phyloP scores from a whole-genome alignment of 2,888 invertebrate species.

The Pristionchus exspectatus region DNA sequence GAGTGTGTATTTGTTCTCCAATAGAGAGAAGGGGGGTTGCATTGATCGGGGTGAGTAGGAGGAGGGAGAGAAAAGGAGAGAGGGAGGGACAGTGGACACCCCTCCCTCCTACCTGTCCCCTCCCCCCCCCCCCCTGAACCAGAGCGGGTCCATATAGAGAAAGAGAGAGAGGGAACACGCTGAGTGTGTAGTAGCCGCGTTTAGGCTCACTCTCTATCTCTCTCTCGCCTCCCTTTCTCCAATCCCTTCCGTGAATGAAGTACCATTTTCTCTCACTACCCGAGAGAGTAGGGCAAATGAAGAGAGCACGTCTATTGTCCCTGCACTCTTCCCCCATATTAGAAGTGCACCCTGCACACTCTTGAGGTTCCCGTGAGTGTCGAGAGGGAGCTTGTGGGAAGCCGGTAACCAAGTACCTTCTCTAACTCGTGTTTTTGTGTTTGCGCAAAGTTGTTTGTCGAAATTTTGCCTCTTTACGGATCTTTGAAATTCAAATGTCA shows the following conservation, averaged over 20 bases:
- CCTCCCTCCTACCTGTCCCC: slow-evolving; percentile 12
- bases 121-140: neutral
- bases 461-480: too few species aligned
- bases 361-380: neutral
- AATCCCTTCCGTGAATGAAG: neutral
- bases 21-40: slow-evolving; percentile 37
- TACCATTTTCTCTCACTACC: neutral
- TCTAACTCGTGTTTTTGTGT: neutral
- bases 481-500: too few species aligned
- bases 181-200: slow-evolving; percentile 2
- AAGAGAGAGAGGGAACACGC: neutral
- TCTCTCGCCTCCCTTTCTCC: neutral
- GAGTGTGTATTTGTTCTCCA: slow-evolving; percentile 41
- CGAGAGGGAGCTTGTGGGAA: neutral
- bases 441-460: neutral
- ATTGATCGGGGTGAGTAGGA: neutral
- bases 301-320: neutral
- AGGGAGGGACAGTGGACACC: too few species aligned
- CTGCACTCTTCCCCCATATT: neutral
- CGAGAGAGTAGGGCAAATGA: neutral
- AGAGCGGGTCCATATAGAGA: neutral
- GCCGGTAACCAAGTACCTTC: neutral
- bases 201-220: neutral
- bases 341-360: neutral
- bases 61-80: neutral